Evolutionary conservation across 2,888 invertebrate species (phyloP), one percentile per base, ranked within the genome.

Genomic region (Gryllus longicercus): DNA sequence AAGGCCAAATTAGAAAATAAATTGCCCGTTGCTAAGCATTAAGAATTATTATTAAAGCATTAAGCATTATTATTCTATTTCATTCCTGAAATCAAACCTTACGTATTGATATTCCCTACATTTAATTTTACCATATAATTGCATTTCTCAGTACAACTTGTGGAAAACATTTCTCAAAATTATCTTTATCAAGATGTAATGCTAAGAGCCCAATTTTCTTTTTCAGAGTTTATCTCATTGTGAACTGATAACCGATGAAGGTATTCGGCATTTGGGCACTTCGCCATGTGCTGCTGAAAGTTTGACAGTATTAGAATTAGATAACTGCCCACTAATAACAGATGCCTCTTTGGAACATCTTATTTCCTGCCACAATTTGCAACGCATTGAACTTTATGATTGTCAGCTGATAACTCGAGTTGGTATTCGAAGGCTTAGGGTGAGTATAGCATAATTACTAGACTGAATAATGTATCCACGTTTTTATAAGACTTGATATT

Each of bases 321-420:
- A 99, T 89, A 99, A 99, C 89, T 99, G 99, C 88, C 99, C 99
- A 3, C 90, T 98, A 82, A 95, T 99, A 85, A 98, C 99, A 4
- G 99, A 99, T 89, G 94, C 95, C 23, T 96, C 98, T 79, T 89
- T 99, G 85, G 98, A 98, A 87, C 96, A 98, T 89, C 92, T 99
- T 84, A 94, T 93, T 83, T 94, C 96, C 81, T 98, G 98, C 89
- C 96, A 96, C 89, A 96, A 96, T 88, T 91, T 99, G 85, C 96
- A 98, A 89, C 92, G 98, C 83, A 97, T 99, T 84, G 99, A 99
- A 88, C 90, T 99, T 81, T 99, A 99, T 88, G 99, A 99, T 90
- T 99, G 99, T 89, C 99, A 99, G 90, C 93, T 98, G 85, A 98
- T 99, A 85, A 98, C 99, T 78, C 92, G 98, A 86, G 95, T 96